A percentile compares a stretch with the other conserved stretches of the same genome.
These are phyloP conservation scores for Diabrotica balteata DNA, from an alignment of 2,888 invertebrate genomes.

Conservation along the genomic window DNA sequence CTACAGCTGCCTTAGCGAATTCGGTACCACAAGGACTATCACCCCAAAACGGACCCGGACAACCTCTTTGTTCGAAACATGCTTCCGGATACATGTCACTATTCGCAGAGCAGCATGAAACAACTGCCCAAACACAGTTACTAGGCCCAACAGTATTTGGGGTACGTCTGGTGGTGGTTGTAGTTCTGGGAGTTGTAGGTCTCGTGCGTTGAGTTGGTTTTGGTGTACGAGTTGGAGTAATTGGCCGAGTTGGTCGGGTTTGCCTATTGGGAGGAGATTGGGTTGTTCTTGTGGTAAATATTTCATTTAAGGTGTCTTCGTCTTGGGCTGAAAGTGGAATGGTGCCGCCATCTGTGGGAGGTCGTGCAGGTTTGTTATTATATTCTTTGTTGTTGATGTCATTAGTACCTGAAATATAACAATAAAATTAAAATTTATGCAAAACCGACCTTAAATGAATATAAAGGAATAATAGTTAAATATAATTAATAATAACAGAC, in stretches of 20 bases:
- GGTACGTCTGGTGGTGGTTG: not conserved
- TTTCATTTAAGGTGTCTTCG: constrained; percentile 13
- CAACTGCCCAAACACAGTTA: constrained; percentile 76
- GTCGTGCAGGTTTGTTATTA: not conserved
- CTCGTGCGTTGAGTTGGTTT: not conserved
- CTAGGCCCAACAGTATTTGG: constrained; percentile 38
- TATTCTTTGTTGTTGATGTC: not conserved
- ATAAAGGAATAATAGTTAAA: no score
- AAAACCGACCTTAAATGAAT: no score
- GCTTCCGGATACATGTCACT: constrained; percentile 61
- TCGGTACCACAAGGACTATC: constrained; percentile 72
- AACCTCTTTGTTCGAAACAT: constrained; percentile 77
- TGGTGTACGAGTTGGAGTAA: not conserved
- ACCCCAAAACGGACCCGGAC: constrained; percentile 78
- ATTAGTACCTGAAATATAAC: not conserved
- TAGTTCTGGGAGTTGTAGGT: not conserved
- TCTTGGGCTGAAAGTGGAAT: constrained; percentile 24
- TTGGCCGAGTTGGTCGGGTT: no score
- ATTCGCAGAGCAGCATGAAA: constrained; percentile 72
- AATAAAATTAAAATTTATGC: no score
- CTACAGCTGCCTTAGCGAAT: constrained; percentile 67
- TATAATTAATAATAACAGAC: no score
- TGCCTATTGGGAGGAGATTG: no score
- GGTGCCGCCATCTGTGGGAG: constrained; percentile 41
- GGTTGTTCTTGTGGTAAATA: constrained; percentile 4